A percentile compares a stretch with the other conserved stretches of the same genome.
Conservation (phyloP, 37 sponge, comb jelly and placozoan species). For the Spongia lamella region DNA sequence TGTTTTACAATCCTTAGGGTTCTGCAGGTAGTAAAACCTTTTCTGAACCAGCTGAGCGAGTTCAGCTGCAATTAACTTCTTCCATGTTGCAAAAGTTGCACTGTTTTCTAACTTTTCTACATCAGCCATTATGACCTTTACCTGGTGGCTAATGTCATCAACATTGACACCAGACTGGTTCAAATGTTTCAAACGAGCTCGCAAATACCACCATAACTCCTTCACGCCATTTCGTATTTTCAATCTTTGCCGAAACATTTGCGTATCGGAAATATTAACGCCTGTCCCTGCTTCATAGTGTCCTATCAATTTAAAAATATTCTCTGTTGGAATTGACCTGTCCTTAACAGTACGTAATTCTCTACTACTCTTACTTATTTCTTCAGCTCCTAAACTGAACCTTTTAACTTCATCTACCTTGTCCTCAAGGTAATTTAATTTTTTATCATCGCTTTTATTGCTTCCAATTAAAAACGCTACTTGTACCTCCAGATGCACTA, state of each 20-base stretch:
- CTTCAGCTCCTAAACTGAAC: too few species aligned
- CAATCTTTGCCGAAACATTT: background rate
- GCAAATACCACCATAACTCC: slow-evolving; percentile 66
- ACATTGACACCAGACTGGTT: background rate
- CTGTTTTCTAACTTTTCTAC: background rate
- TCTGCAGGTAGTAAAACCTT: slow-evolving; percentile 52
- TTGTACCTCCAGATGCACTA: too few species aligned
- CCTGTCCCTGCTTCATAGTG: too few species aligned
- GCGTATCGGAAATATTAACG: too few species aligned
- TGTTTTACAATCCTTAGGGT: slow-evolving; percentile 46
- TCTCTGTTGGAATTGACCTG: too few species aligned
- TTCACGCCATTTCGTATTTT: slow-evolving; percentile 31
- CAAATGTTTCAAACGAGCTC: slow-evolving; percentile 19
- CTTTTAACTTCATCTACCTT: too few species aligned
- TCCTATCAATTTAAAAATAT: too few species aligned
- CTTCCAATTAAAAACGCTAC: too few species aligned
- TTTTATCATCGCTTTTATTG: too few species aligned
- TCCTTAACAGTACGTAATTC: too few species aligned
- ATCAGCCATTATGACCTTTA: slow-evolving; percentile 17
- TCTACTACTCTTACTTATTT: too few species aligned
- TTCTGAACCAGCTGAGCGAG: slow-evolving; percentile 21
- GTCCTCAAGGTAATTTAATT: too few species aligned
- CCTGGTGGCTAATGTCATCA: slow-evolving; percentile 15
- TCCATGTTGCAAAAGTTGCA: slow-evolving; percentile 19
- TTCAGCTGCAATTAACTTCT: slow-evolving; percentile 1